Conservation (phyloP, 2,113 vertebrate species). For the Nymphicus hollandicus region DNA sequence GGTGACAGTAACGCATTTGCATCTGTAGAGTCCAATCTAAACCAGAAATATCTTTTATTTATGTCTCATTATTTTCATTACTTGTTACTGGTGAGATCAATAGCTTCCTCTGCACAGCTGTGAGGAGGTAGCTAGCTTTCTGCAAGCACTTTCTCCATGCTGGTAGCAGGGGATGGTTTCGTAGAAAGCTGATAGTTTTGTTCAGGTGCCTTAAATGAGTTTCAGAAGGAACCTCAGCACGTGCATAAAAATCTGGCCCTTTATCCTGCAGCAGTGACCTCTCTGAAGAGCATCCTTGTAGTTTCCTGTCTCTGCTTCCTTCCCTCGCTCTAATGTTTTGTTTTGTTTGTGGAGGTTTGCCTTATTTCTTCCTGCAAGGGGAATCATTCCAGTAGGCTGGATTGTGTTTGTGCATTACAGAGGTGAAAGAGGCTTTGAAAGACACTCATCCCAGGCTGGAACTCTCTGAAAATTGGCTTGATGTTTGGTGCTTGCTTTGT, state of each 20-base stretch:
- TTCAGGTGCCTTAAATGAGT: neutral
- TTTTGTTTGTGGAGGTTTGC: neutral
- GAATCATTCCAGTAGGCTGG: neutral
- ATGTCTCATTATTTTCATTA: neutral
- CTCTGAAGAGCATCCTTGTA: neutral
- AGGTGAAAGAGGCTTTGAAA: neutral
- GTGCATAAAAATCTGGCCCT: neutral
- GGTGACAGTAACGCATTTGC: neutral
- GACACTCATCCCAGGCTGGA: neutral
- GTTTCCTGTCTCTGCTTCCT: conserved; percentile 47
- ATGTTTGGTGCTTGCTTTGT: neutral
- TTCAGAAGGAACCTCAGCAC: neutral
- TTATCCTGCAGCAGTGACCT: neutral
- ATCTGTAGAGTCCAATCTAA: neutral
- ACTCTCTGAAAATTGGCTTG: neutral
- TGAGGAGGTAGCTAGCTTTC: neutral
- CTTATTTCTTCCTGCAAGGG: neutral
- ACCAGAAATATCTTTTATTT: neutral
- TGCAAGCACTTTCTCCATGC: neutral
- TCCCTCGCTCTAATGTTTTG: neutral
- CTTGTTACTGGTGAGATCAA: neutral
- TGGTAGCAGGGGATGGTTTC: neutral
- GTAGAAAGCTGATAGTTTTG: neutral
- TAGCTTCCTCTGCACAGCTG: neutral
- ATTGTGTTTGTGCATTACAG: neutral